Base-by-base conservation (phyloP, 2,888 invertebrate genomes). In the Oeneis ivallda region DNA sequence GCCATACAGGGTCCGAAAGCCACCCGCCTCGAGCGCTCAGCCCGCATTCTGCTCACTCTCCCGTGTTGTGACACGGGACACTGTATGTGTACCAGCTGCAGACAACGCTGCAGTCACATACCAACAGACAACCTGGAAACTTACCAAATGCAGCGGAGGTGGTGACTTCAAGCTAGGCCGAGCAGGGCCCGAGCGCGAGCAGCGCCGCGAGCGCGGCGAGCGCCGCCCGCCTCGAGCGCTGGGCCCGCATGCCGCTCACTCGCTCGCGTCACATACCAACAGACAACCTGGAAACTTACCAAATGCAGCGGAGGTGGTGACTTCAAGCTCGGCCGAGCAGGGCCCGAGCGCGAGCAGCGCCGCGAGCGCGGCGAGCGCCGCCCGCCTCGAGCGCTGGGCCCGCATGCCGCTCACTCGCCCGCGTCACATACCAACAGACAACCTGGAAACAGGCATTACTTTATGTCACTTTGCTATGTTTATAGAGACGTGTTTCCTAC, bases 401-500 rank as follows among this genome's bases (percentile, higher is more conserved):
- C 84, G 85, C 89, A 89, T 89, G 81, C 86, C 87, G 85, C 85
- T 81, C 76, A 77, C 79, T 75, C 81, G 74, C 84, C 79, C 82
- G 73, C 85, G 85, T 91, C 91, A 91, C 89, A 90, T 91, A 76
- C 82, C 89, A 88, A 69, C 70, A 57, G 75, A 81, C 76, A 80
- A 70, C 80, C 88, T 89, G 84, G 0, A 77, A 80, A 32, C 5
- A 19, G 15, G 26, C 3, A 19, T 7, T 45, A 45, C 11, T 13
- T 1, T 9, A 37, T 37, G 37, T 37, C 11, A 15, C 4, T 47
- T 15, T 8, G 7, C 15, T 43, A n/a, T 43, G 7, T n/a, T 3
- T 10, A 39, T 3, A 11, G 11, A 11, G 39, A 39, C 9, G 10
- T 10, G 10, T n/a, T n/a, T n/a, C n/a, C n/a, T n/a, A n/a, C n/a